Evolutionary conservation across 1,140 invertebrate species (phyloP).

Genomic region (Delia radicum): DNA sequence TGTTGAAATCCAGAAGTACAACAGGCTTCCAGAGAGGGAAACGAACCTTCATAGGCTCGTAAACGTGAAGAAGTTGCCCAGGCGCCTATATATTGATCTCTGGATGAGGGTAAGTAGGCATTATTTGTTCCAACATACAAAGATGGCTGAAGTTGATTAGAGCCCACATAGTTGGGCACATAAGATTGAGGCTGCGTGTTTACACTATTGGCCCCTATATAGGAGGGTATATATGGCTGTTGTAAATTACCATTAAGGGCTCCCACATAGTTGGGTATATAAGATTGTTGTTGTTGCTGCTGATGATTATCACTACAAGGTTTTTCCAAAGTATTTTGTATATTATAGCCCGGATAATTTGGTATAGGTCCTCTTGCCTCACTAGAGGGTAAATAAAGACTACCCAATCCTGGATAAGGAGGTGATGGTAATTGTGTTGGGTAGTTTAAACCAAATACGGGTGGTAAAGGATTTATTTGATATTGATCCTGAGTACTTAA

Average conservation of each 20-base stretch:
- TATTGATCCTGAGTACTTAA: constrained; percentile 27
- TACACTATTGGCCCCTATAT: not conserved
- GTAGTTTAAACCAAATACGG: constrained; percentile 26
- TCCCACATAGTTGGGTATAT: not conserved
- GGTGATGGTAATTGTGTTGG: constrained; percentile 19
- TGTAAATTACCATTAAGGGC: not conserved
- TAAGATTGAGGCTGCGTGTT: no score
- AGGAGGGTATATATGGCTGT: not conserved
- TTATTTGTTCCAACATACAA: not conserved
- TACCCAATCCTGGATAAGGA: constrained; percentile 21
- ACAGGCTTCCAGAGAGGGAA: constrained; percentile 38
- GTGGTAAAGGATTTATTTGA: not conserved
- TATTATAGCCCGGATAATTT: not conserved
- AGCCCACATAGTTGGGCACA: not conserved
- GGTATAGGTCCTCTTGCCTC: not conserved
- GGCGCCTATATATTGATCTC: constrained; percentile 19
- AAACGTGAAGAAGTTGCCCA: not conserved
- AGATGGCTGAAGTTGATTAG: not conserved
- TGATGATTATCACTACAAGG: not conserved
- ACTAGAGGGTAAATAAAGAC: not conserved
- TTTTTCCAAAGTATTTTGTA: not conserved
- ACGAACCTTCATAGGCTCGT: constrained; percentile 29
- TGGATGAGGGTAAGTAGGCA: not conserved
- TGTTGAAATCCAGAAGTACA: constrained; percentile 56
- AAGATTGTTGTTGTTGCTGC: not conserved